Conservation (phyloP, 2,113 vertebrate species). For the Nycticorax nycticorax region DNA sequence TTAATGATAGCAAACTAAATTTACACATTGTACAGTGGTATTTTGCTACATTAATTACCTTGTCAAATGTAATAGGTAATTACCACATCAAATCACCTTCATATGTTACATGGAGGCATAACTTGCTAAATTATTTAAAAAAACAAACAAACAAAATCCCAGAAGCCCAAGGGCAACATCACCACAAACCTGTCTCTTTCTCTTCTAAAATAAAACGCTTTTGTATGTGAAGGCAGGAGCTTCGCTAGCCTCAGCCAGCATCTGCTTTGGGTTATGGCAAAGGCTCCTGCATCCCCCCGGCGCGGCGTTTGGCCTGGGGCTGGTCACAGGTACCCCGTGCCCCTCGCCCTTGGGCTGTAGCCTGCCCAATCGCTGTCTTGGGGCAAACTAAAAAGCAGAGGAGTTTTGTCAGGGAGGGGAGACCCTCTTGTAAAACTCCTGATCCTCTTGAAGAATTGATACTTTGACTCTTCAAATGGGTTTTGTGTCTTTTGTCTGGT, state of each 20-base stretch:
- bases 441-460: neutral
- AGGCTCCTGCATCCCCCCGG: fast-evolving
- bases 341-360: neutral
- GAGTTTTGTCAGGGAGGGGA: neutral
- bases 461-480: neutral
- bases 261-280: neutral
- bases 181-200: neutral
- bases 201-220: neutral
- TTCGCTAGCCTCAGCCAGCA: neutral
- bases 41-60: conserved; percentile 81
- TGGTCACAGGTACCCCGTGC: neutral
- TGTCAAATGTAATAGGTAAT: conserved; percentile 80
- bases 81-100: conserved; percentile 78
- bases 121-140: conserved; percentile 60
- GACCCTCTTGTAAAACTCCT: neutral
- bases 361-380: fast-evolving
- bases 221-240: neutral
- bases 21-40: conserved; percentile 73
- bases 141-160: conserved; percentile 58
- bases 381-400: neutral
- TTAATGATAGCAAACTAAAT: conserved; percentile 72
- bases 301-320: neutral
- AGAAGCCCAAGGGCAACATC: conserved; percentile 21
- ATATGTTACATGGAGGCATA: conserved; percentile 48
- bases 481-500: neutral